Evolutionary conservation across 2,797 vertebrate genomes (phyloP).

Genomic region (Pyrocephalus nanus): DNA sequence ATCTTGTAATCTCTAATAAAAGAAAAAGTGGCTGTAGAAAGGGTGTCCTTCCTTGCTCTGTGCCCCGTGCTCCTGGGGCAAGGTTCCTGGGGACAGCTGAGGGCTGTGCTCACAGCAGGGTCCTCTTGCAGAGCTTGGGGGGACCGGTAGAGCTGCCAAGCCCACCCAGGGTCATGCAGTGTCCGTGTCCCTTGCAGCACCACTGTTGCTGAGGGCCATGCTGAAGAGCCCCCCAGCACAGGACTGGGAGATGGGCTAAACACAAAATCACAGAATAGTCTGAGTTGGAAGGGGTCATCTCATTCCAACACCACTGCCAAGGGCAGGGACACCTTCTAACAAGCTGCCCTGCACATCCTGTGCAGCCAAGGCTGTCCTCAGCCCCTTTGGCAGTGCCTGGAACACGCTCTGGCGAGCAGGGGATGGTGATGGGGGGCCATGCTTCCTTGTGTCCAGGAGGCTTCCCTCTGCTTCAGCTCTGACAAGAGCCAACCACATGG

Average conservation of each 20-base stretch:
- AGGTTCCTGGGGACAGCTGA: neutral
- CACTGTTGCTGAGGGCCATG: rapidly evolving
- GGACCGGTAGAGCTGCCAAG: neutral
- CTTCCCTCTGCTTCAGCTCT: neutral
- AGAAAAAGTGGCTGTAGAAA: neutral
- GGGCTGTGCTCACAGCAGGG: neutral
- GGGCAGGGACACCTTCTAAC: neutral
- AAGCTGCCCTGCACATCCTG: rapidly evolving
- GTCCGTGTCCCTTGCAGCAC: neutral
- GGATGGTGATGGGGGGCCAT: rapidly evolving
- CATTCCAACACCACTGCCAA: neutral
- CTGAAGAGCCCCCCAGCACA: rapidly evolving
- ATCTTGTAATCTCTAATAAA: slow-evolving; percentile 26
- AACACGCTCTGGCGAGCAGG: neutral
- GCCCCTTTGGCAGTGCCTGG: neutral
- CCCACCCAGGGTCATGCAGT: neutral
- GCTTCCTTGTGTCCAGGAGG: neutral
- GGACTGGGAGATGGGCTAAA: neutral
- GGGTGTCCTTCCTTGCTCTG: neutral
- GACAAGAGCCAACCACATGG: rapidly evolving
- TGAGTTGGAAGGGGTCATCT: neutral
- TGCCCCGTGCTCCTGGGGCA: neutral
- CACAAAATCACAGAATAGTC: neutral
- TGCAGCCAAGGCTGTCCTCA: neutral
- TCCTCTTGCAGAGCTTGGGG: neutral